These are phyloP conservation scores for Kradibia gibbosae DNA, from an alignment of 1,140 invertebrate species.

Conservation along the genomic window DNA sequence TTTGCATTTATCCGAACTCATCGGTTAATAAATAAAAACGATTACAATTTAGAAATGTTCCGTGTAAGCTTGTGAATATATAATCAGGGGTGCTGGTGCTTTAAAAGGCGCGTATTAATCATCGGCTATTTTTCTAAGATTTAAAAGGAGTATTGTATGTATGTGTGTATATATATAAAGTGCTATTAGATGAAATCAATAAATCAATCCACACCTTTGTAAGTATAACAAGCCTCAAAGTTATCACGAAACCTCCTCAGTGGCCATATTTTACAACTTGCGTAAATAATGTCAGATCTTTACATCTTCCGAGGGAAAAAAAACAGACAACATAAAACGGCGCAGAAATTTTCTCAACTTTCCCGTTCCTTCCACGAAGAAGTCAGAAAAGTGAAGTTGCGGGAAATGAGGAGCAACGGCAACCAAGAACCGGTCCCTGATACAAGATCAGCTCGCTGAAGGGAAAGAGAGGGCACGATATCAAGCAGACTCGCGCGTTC, in stretches of 20 bases:
- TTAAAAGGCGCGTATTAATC: too few species aligned
- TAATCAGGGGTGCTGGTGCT: too few species aligned
- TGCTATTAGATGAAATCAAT: conserved; percentile 31
- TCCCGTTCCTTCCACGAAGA: conserved; percentile 34
- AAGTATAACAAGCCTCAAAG: neutral
- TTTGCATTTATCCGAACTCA: too few species aligned
- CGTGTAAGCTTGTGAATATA: too few species aligned
- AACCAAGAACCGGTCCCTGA: conserved; percentile 25
- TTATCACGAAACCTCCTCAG: neutral
- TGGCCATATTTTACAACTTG: conserved; percentile 13
- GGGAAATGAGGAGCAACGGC: conserved; percentile 2
- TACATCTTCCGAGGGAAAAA: neutral
- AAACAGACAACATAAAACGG: conserved; percentile 9
- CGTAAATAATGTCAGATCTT: conserved; percentile 21
- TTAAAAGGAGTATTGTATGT: too few species aligned
- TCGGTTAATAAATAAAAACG: too few species aligned
- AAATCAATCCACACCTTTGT: neutral
- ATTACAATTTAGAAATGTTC: too few species aligned
- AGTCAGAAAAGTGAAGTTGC: conserved; percentile 27
- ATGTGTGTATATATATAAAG: too few species aligned
- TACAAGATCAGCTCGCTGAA: neutral
- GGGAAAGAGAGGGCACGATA: neutral
- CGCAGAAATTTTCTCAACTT: conserved; percentile 17
- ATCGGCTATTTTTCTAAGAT: too few species aligned
- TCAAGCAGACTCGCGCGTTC: conserved; percentile 13